Conservation (phyloP, 2,113 vertebrate genomes). For the Syrmaticus mikado region DNA sequence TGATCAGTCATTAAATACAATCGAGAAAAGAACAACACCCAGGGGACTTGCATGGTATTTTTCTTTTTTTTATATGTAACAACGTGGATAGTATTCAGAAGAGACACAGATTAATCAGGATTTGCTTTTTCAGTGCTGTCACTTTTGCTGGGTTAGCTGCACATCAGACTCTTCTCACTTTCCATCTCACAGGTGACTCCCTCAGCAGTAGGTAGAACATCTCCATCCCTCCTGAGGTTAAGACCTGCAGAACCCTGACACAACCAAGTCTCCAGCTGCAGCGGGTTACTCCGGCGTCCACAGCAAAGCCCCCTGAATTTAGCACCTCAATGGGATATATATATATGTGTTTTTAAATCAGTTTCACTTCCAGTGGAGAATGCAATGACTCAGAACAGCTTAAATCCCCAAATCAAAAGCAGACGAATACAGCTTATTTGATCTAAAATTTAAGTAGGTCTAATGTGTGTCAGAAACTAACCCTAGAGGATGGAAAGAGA, state of each 20-base stretch:
- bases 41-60: neutral
- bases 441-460: slow-evolving; percentile 12
- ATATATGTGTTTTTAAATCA: neutral
- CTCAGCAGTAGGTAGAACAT: neutral
- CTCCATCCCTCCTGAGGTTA: neutral
- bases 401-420: neutral
- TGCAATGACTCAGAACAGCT: neutral
- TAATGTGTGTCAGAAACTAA: neutral
- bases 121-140: slow-evolving; percentile 18
- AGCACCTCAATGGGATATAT: neutral
- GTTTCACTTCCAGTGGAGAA: neutral
- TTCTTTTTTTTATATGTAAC: neutral
- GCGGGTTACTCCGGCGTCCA: accelerated
- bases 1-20: slow-evolving; percentile 40
- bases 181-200: neutral
- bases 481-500: neutral
- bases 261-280: neutral
- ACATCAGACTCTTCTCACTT: neutral
- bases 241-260: neutral
- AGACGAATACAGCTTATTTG: neutral
- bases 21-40: slow-evolving; percentile 26
- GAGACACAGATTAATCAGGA: slow-evolving; percentile 24
- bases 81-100: neutral
- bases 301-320: neutral
- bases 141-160: neutral